Base-by-base conservation (phyloP, 1,140 invertebrate species). In the Drosophila grimshawi region DNA sequence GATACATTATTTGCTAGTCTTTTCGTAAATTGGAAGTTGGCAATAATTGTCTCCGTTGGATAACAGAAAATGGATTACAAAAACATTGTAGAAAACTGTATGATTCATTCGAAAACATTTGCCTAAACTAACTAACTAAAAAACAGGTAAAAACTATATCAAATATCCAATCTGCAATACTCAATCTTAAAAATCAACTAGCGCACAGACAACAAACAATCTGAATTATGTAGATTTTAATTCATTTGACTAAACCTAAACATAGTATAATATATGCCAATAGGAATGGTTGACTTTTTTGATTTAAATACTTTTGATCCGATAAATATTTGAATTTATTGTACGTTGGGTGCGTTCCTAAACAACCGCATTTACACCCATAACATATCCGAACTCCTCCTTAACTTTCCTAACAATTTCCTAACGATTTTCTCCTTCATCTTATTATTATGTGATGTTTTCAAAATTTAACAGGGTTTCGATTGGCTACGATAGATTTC, bases 301-400 rank as follows among this genome's bases (percentile, higher is more conserved):
- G 85, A 89, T 89, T 89, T 19, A 3, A 81, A 80, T 88, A 80
- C 39, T 86, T 86, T 86, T 86, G 83, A 86, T 86, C 71, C 78
- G 68, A 53, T 73, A 55, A 77, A 74, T 78, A 63, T 27, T 53
- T 65, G 49, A 89, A 89, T 89, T 89, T 88, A 89, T 88, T 88
- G 80, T 86, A 85, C 77, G 61, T 48, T 62, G 55, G 71, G 64
- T 37, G 30, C 37, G 39, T 64, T 53, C 4, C 7, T 51, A 5
- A 63, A 37, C 11, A 33, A 45, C 33, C 49, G 37, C 43, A 48
- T 52, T 33, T 60, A 7, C 32, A 11, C 57, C 29, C 46, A 53
- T 56, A 62, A 37, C 62, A 37, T 65, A 64, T 37, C 63, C 62
- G 64, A 39, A 51, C n/a, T 39, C 52, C 19, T 43, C 4, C 51